Evolutionary conservation across 1,140 invertebrate genomes (phyloP), one percentile per base, ranked within the genome.

Genomic region (Scylla paramamosain): DNA sequence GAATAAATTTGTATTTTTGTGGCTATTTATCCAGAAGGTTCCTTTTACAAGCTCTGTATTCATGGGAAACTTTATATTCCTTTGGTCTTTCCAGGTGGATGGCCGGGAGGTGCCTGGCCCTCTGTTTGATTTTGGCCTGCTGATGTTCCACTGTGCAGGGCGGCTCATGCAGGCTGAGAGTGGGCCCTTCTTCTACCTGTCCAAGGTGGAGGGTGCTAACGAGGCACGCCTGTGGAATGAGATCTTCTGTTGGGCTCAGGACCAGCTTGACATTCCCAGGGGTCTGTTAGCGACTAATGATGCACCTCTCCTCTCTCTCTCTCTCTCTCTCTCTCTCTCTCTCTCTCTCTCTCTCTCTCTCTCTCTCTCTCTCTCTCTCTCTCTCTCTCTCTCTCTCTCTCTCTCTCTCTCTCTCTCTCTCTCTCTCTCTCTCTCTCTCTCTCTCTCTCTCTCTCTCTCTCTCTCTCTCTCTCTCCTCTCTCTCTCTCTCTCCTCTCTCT

Each of bases 141-240:
- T 98, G 31, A 97, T 98, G 97, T 98, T 97, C 96, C 98, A 98
- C 96, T 98, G 97, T 97, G 98, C 97, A 0, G 96, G 96, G 90
- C 97, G 96, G 86, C 96, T 98, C 0, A 96, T 97, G 94, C 97
- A 97, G 93, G 97, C 97, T 0, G 97, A 97, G 95, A 97, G 97
- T 96, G 98, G 98, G 2, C 98, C 98, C 39, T 97, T 96, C 96
- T 98, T 98, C 96, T 98, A 98, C 96, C 96, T 98, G 31, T 98
- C 98, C 0, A 98, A 98, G 97, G 93, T 98, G 12, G 98, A 98
- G 97, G 97, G 97, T 45, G 97, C 97, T 25, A 96, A 97, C 0
- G 98, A 98, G 97, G 98, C 98, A 3, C 96, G 97, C 96, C 96
- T 98, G 77, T 98, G 98, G 98, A 98, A 98, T 96, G 97, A 98